Conservation (phyloP, 2,113 vertebrate species). For the Macrotis lagotis region DNA sequence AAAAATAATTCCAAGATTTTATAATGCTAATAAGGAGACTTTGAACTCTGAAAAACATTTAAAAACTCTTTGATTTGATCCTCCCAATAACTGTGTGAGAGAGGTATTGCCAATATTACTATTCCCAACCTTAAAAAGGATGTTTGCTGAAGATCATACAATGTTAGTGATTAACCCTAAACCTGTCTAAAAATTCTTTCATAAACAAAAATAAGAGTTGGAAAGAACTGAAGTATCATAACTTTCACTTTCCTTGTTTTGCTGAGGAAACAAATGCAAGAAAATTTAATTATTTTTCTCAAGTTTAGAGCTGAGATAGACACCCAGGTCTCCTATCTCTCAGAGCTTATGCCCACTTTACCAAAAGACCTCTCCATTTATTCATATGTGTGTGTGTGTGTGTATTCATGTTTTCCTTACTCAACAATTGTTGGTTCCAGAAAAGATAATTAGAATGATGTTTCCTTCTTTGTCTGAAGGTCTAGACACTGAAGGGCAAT, state of each 20-base stretch:
- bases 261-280: neutral
- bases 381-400: too few relatives aligned
- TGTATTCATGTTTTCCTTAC: neutral
- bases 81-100: neutral
- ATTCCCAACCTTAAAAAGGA: neutral
- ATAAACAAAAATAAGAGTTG: neutral
- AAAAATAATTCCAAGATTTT: neutral
- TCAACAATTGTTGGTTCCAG: neutral
- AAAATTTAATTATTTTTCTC: neutral
- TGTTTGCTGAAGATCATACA: neutral
- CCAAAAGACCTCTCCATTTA: neutral
- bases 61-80: neutral
- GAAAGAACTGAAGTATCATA: neutral
- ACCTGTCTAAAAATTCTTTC: neutral
- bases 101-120: neutral
- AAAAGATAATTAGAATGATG: conserved; percentile 20
- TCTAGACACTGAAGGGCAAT: conserved; percentile 29
- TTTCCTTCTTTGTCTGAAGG: conserved; percentile 53
- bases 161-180: neutral
- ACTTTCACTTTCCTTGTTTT: neutral
- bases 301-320: neutral
- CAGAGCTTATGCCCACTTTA: neutral
- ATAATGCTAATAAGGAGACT: neutral
- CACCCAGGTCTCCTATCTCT: neutral
- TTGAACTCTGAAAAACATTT: neutral